Evolutionary conservation across 2,888 invertebrate genomes (phyloP).

Genomic region (Drosophila leonis): DNA sequence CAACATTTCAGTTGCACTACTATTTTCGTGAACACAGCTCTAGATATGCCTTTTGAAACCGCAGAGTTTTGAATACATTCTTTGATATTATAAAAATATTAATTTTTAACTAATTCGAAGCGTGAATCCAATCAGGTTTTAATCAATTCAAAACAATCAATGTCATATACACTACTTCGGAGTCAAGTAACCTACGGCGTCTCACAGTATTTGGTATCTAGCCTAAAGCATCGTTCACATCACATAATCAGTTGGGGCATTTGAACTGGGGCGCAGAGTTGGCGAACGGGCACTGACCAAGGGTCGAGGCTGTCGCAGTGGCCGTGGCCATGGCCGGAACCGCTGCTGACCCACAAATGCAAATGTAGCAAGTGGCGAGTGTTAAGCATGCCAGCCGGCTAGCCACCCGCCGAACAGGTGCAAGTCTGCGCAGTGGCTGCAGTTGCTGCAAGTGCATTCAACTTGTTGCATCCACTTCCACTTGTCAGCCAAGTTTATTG

Average conservation of each 20-base stretch:
- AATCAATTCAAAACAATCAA: no score
- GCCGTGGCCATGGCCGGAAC: background rate
- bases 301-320: slow-evolving; percentile 11
- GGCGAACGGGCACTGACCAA: background rate
- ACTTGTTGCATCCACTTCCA: slow-evolving; percentile 53
- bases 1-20: no score
- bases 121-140: background rate
- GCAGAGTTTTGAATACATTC: no score
- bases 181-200: no score
- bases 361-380: slow-evolving; percentile 6
- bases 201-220: no score
- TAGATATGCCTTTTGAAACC: no score
- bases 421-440: slow-evolving; percentile 5
- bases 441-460: slow-evolving; percentile 50
- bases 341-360: slow-evolving; percentile 40
- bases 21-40: no score
- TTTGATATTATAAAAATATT: no score
- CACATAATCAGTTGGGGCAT: background rate
- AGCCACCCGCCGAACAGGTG: slow-evolving; percentile 39
- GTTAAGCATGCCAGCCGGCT: background rate
- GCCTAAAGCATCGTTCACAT: background rate
- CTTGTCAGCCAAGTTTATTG: slow-evolving; percentile 73
- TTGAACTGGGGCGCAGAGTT: background rate
- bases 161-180: no score
- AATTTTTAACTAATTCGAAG: no score